Evolutionary conservation across 2,113 vertebrate species (phyloP).

Genomic region (Athene cunicularia): DNA sequence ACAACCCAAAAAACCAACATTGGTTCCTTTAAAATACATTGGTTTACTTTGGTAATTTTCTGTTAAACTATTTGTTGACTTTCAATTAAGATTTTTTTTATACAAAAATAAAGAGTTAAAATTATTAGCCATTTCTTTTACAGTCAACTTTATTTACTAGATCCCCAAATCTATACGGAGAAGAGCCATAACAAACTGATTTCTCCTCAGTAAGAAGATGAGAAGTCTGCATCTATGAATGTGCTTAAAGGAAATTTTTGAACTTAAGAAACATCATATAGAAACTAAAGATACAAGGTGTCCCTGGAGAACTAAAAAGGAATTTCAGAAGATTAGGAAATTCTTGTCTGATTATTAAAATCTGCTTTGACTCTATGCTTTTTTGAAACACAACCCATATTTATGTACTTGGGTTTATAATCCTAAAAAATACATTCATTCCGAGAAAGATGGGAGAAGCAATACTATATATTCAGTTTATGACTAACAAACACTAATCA

Average conservation of each 20-base stretch:
- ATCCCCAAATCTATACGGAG: background rate
- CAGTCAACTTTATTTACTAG: background rate
- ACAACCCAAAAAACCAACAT: too few species aligned
- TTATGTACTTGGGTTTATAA: background rate
- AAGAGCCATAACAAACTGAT: background rate
- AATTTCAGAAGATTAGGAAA: background rate
- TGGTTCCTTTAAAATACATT: background rate
- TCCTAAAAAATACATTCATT: background rate
- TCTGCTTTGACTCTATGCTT: fast-evolving
- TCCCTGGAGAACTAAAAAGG: background rate
- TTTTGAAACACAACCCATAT: background rate
- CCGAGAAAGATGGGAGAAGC: background rate
- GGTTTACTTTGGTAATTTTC: background rate
- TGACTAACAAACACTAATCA: background rate
- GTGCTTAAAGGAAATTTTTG: background rate
- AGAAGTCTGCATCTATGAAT: background rate
- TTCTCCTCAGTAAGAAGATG: background rate
- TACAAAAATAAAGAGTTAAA: background rate
- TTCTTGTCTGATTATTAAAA: background rate
- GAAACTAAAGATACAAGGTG: background rate
- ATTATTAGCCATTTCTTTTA: background rate
- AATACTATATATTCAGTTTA: background rate
- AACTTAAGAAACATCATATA: background rate
- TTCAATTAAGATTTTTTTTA: background rate
- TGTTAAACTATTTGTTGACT: background rate